Evolutionary conservation across 2,888 invertebrate genomes (phyloP).

Genomic region (Noctua fimbriata): DNA sequence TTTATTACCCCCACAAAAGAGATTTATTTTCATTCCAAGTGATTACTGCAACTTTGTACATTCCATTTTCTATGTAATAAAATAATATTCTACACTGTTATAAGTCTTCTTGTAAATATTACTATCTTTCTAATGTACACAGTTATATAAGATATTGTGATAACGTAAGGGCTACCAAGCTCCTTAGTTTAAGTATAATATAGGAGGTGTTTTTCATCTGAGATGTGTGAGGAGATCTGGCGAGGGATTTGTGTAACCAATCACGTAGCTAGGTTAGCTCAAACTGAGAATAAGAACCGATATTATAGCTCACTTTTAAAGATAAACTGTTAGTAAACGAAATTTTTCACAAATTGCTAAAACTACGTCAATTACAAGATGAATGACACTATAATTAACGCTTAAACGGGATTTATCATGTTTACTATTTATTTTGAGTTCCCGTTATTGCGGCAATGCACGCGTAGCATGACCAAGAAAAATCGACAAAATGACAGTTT

Average conservation of each 20-base stretch:
- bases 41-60: conserved; percentile 41
- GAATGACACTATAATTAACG: neutral
- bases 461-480: too few species aligned
- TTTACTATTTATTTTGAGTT: too few species aligned
- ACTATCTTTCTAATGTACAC: conserved; percentile 47
- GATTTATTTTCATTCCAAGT: conserved; percentile 1
- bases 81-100: conserved; percentile 43
- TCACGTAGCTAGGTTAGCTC: neutral
- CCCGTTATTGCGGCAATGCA: too few species aligned
- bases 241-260: neutral
- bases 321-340: too few species aligned
- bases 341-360: neutral
- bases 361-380: neutral
- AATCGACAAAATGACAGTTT: too few species aligned
- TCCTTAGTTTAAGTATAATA: conserved; percentile 31
- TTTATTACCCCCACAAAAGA: neutral
- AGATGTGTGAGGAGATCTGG: neutral
- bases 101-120: conserved; percentile 59
- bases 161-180: conserved; percentile 45
- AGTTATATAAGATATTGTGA: conserved; percentile 63
- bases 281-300: neutral
- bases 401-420: too few species aligned
- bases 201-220: neutral
- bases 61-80: conserved; percentile 56
- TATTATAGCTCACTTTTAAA: too few species aligned